These are phyloP conservation scores for Eulemur albifrons DNA, from an alignment of 2,797 vertebrate genomes.

Conservation along the genomic window DNA sequence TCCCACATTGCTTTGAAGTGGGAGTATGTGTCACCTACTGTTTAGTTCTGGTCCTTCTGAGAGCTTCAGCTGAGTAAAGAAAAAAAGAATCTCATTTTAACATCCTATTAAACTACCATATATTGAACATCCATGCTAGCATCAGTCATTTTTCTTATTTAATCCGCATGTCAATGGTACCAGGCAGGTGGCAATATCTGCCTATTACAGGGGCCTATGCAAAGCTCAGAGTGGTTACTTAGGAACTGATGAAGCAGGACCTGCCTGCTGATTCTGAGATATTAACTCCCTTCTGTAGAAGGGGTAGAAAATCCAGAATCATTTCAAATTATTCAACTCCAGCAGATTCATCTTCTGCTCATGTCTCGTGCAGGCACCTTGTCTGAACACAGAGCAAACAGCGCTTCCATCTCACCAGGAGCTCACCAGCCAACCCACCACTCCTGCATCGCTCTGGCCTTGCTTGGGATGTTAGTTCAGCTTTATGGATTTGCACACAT, in stretches of 20 bases:
- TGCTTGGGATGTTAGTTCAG: not conserved
- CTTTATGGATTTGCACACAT: not conserved
- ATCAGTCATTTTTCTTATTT: not conserved
- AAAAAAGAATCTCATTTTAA: not conserved
- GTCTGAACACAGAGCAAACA: not conserved
- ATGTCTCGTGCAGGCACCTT: too few relatives aligned
- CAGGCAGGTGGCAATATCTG: not conserved
- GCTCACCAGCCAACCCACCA: not conserved
- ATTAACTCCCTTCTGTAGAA: not conserved
- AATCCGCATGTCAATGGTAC: not conserved
- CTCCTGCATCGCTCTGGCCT: not conserved
- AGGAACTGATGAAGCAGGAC: not conserved
- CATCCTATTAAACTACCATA: not conserved
- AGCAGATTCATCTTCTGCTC: not conserved
- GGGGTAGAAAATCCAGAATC: not conserved
- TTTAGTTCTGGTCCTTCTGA: not conserved
- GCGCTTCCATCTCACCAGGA: not conserved
- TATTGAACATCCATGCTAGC: not conserved
- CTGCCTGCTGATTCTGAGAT: not conserved
- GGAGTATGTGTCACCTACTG: not conserved
- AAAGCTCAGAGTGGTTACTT: not conserved
- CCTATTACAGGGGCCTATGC: too few relatives aligned
- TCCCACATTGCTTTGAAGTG: not conserved
- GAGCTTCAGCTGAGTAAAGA: not conserved
- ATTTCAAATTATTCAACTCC: not conserved